phyloP scores from a whole-genome alignment of 2,797 vertebrate genomes.

The Ctenochaetus hawaiiensis region DNA sequence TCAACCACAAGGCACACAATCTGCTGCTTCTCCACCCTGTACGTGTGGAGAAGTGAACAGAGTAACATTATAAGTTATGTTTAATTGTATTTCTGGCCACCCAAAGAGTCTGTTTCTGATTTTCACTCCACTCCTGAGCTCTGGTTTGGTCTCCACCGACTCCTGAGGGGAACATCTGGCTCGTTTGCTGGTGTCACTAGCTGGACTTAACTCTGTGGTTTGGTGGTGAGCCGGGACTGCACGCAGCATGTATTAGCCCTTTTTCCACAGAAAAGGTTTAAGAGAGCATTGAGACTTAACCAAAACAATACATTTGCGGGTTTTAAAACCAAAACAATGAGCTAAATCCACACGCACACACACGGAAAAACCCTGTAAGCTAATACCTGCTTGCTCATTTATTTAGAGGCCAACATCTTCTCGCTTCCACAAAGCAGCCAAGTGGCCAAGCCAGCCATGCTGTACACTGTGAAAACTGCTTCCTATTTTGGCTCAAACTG shows the following conservation, averaged over 20 bases:
- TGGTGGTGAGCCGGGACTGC: neutral
- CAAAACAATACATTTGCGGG: neutral
- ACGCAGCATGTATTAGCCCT: neutral
- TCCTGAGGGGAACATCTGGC: neutral
- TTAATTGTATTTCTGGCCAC: neutral
- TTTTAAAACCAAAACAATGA: neutral
- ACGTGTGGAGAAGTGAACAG: neutral
- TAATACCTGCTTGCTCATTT: neutral
- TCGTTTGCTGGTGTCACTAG: neutral
- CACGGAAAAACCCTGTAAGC: neutral
- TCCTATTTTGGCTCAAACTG: constrained; percentile 20
- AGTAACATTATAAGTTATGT: neutral
- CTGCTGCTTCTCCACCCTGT: no score
- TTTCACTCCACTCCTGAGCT: neutral
- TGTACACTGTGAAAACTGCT: constrained; percentile 14
- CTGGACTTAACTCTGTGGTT: neutral
- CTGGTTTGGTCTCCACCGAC: constrained; percentile 25
- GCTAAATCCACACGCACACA: neutral
- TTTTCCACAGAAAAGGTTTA: neutral
- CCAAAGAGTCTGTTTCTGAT: neutral
- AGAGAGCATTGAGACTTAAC: neutral
- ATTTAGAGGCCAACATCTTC: constrained; percentile 9
- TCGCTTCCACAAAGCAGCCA: neutral
- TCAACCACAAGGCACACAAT: no score
- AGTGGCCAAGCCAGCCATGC: neutral